Evolutionary conservation across 92 coral and sea anemone genomes (phyloP).

Genomic region (Siderastrea radians): DNA sequence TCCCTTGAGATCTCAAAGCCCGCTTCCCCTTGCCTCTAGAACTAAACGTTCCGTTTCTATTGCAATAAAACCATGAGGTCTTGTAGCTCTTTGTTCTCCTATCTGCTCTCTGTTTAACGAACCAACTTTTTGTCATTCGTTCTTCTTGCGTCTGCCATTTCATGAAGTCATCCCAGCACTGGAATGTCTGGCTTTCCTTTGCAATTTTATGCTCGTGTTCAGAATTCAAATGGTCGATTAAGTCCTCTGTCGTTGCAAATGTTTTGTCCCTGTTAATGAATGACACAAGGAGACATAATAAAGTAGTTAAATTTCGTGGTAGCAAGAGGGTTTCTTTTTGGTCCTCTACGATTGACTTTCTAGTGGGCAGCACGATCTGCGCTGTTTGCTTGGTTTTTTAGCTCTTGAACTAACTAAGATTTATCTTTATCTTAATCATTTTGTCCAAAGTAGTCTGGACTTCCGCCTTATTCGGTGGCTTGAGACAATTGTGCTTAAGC

Average conservation of each 20-base stretch:
- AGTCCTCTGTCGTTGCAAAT: constrained; percentile 25
- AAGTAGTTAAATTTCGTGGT: background rate
- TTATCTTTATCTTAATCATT: too few species aligned
- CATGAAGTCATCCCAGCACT: constrained; percentile 23
- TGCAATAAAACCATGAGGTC: constrained; percentile 34
- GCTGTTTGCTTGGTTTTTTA: too few species aligned
- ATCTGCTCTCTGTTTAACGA: constrained; percentile 13
- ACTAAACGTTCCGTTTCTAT: constrained; percentile 26
- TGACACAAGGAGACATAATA: too few species aligned
- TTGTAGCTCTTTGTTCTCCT: constrained; percentile 9
- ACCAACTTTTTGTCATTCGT: constrained; percentile 43
- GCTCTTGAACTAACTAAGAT: too few species aligned
- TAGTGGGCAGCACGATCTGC: too few species aligned
- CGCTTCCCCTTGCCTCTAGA: constrained; percentile 37
- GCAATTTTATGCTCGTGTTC: constrained; percentile 1
- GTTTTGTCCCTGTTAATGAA: background rate
- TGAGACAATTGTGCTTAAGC: too few species aligned
- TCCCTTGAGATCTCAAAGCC: constrained; percentile 49
- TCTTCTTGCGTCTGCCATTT: constrained; percentile 34
- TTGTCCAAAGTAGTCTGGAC: background rate
- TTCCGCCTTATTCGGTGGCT: background rate
- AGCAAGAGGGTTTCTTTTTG: too few species aligned
- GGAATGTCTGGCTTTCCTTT: constrained; percentile 45
- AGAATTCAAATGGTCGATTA: constrained; percentile 39
- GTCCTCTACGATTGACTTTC: too few species aligned